These are phyloP conservation scores for Lucilia sericata DNA, from an alignment of 1,140 invertebrate genomes.

Conservation along the genomic window DNA sequence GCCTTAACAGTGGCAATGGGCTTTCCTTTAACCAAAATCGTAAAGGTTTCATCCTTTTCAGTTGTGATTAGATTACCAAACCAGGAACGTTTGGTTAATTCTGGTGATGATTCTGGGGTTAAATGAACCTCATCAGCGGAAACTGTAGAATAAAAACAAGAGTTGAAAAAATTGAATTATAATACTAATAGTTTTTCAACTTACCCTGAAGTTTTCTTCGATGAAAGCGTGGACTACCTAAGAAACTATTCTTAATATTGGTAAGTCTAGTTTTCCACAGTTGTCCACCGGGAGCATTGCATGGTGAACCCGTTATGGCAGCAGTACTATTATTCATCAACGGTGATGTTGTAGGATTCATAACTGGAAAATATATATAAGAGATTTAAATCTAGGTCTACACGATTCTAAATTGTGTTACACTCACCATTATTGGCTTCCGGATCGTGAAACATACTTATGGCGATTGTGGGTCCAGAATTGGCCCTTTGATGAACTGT, in stretches of 20 bases:
- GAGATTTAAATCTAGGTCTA: not conserved
- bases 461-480: conserved; percentile 67
- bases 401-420: conserved; percentile 4
- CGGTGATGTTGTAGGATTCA: conserved; percentile 85
- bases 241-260: conserved; percentile 98
- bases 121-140: conserved; percentile 87
- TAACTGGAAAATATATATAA: conserved; percentile 59
- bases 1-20: conserved; percentile 96
- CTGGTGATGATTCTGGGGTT: conserved; percentile 97
- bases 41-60: conserved; percentile 97
- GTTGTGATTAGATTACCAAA: conserved; percentile 96
- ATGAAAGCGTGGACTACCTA: conserved; percentile 98
- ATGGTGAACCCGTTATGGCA: conserved; percentile 64
- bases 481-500: conserved; percentile 67
- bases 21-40: conserved; percentile 94
- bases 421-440: conserved; percentile 65
- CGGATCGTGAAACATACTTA: conserved; percentile 66
- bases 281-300: conserved; percentile 76
- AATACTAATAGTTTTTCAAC: too few species aligned
- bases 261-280: conserved; percentile 96
- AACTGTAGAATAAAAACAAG: conserved; percentile 64
- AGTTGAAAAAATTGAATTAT: too few species aligned
- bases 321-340: conserved; percentile 68
- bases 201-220: conserved; percentile 95
- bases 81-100: conserved; percentile 96